phyloP scores from a whole-genome alignment of 2,113 vertebrate genomes.

The Carassius carassius region DNA sequence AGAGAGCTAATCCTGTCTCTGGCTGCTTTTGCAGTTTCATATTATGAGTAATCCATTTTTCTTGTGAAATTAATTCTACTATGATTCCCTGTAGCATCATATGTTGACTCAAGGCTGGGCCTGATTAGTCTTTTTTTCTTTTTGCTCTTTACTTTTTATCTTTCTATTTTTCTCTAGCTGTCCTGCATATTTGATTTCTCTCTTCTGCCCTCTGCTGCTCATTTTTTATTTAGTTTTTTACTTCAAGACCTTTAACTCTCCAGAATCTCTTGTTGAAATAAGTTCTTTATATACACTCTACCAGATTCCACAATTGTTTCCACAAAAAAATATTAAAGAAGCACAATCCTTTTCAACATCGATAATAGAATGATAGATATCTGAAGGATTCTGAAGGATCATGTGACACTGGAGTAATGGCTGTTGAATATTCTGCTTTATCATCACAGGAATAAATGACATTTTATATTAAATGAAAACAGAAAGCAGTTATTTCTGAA shows the following conservation, averaged over 20 bases:
- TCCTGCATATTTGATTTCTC: conserved; percentile 23
- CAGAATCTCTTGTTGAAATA: conserved; percentile 75
- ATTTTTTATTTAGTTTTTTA: conserved; percentile 58
- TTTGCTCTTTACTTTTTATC: conserved; percentile 1
- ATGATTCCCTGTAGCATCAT: conserved; percentile 88
- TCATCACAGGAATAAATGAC: too few relatives aligned
- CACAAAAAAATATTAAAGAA: not conserved
- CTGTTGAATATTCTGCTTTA: too few relatives aligned
- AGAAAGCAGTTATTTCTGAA: too few relatives aligned
- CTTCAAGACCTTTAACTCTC: conserved; percentile 79
- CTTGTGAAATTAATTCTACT: conserved; percentile 84
- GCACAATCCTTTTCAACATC: not conserved
- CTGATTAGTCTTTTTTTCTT: conserved; percentile 76
- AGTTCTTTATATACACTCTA: not conserved
- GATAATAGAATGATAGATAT: not conserved
- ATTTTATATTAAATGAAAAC: too few relatives aligned
- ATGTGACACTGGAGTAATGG: not conserved
- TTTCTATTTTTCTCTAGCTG: conserved; percentile 4
- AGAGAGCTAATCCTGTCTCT: conserved; percentile 84
- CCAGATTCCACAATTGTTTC: not conserved
- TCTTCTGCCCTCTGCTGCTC: conserved; percentile 10
- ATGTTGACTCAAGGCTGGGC: conserved; percentile 84
- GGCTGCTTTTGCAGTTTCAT: conserved; percentile 85
- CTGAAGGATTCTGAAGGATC: conserved; percentile 1
- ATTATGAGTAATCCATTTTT: conserved; percentile 89